Evolutionary conservation across 2,797 vertebrate genomes (phyloP), one percentile per base, ranked within the genome.

Genomic region (Gymnopithys bicolor): DNA sequence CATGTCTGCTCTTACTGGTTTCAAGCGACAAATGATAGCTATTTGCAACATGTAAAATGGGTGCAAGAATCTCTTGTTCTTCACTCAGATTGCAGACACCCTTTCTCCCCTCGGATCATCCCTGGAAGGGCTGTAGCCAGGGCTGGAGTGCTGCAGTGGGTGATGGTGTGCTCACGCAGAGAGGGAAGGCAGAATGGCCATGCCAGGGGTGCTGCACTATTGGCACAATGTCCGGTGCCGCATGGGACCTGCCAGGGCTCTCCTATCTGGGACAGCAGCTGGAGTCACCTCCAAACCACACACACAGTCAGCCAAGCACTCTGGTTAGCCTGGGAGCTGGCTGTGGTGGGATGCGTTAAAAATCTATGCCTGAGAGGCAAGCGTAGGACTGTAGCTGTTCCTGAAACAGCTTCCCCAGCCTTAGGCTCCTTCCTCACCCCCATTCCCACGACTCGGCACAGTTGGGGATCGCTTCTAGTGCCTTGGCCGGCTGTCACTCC

Each of bases 391-490:
- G n/a, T 18, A 17, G 76, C 64, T 85, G 35, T 51, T 76, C 59
- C 76, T 56, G 68, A 30, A 78, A 30, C 3, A 0, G 33, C 68
- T 93, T 51, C 78, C 76, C n/a, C 48, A 37, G 87, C 55, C 60
- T 48, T 7, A 37, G 69, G 63, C 63, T 93, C 59, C 84, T 89
- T 95, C 84, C 94, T 96, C 73, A 49, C 67, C 85, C 85, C 73
- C 76, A 85, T 97, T 96, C 94, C 94, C 95, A 97, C 80, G 83
- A 52, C 73, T 88, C 92, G 0, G 83, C 94, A 95, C 95, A 96
- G 94, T 88, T 28, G 91, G 94, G 94, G 94, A 93, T 75, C 41
- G 0, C 62, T 84, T 59, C 84, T 85, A 71, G 75, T 58, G 90
- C 86, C 52, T 80, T 2, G 0, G 64, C 89, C 1, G 1, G 71